phyloP scores from a whole-genome alignment of 2,888 invertebrate genomes.

The Apodemia mormo region DNA sequence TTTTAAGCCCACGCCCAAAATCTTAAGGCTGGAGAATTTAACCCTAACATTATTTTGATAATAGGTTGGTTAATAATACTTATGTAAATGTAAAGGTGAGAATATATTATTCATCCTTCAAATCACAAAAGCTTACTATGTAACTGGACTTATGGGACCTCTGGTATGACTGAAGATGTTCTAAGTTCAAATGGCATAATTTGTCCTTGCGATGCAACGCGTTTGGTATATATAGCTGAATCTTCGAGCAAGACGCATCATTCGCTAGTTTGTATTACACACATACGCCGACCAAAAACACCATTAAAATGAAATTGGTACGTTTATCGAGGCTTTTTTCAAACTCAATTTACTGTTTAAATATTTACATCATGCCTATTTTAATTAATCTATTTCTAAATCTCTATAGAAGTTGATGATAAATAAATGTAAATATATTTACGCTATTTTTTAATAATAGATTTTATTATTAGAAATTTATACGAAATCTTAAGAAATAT shows the following conservation, averaged over 20 bases:
- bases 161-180: constrained; percentile 52
- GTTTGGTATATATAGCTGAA: constrained; percentile 58
- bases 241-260: constrained; percentile 57
- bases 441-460: too few species aligned
- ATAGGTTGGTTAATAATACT: constrained; percentile 7
- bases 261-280: constrained; percentile 60
- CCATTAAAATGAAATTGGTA: constrained; percentile 76
- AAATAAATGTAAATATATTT: too few species aligned
- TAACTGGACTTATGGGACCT: constrained; percentile 62
- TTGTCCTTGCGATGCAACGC: constrained; percentile 63
- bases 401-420: too few species aligned
- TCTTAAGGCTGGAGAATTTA: too few species aligned
- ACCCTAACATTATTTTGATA: neutral
- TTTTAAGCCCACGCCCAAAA: too few species aligned
- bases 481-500: too few species aligned
- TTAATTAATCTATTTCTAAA: too few species aligned
- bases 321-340: constrained; percentile 41
- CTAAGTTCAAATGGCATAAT: constrained; percentile 76
- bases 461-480: too few species aligned
- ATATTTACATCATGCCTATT: neutral
- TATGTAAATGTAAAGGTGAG: constrained; percentile 10
- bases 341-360: neutral
- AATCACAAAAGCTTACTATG: constrained; percentile 8
- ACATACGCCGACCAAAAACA: constrained; percentile 46
- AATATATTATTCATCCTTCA: constrained; percentile 31